A percentile compares a stretch with the other conserved stretches of the same genome.
Evolutionary conservation across 2,888 invertebrate genomes (phyloP).

Genomic region (Drosophila nr. perissopoda): DNA sequence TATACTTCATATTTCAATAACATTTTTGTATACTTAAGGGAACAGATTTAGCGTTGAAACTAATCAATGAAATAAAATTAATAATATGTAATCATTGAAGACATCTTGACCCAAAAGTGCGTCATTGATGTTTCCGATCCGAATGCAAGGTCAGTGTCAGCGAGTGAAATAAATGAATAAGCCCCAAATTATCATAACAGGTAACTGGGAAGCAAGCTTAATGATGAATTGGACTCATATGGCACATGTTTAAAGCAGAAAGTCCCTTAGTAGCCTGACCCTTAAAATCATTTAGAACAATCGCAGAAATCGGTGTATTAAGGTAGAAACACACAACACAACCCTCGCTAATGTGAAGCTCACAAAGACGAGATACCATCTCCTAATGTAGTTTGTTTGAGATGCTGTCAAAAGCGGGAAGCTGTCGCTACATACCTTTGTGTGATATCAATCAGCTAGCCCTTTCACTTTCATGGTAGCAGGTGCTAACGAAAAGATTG

Average conservation of each 20-base stretch:
- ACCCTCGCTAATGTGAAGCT: not conserved
- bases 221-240: constrained; percentile 1
- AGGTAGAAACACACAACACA: not conserved
- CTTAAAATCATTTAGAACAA: not conserved
- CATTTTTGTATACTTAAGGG: not conserved
- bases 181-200: constrained; percentile 61
- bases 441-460: constrained; percentile 22
- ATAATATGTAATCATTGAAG: constrained; percentile 43
- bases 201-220: constrained; percentile 29
- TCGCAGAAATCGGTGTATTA: not conserved
- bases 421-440: not conserved
- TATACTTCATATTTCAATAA: not conserved
- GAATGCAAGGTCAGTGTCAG: constrained; percentile 49
- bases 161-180: constrained; percentile 63
- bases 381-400: constrained; percentile 2
- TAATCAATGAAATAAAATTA: constrained; percentile 15
- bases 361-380: constrained; percentile 1
- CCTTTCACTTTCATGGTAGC: constrained; percentile 64
- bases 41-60: not conserved
- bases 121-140: constrained; percentile 48
- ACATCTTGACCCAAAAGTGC: constrained; percentile 56
- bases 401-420: constrained; percentile 4
- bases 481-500: constrained; percentile 31
- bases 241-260: not conserved
- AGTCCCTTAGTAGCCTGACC: not conserved